Conservation (phyloP, 1,140 invertebrate genomes). For the Nebria ingens region DNA sequence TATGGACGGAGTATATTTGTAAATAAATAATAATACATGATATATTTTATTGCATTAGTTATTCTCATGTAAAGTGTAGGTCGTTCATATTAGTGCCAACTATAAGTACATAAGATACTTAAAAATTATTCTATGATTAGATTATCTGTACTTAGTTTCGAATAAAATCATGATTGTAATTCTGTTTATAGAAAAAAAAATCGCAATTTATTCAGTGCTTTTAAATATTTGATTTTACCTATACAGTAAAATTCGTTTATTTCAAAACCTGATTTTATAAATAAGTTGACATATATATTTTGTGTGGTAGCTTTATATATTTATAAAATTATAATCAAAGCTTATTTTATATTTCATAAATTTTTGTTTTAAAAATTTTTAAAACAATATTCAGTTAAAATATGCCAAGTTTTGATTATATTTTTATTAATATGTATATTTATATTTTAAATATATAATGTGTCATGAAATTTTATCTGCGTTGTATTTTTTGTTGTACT, state of each 20-base stretch:
- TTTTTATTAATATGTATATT: background rate
- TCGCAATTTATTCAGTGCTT: too few species aligned
- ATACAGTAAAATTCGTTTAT: too few species aligned
- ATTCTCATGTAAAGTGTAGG: too few species aligned
- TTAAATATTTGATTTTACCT: background rate
- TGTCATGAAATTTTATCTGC: constrained; percentile 5
- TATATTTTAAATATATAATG: constrained; percentile 4
- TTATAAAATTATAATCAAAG: background rate
- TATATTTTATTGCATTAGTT: too few species aligned
- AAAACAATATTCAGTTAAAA: background rate
- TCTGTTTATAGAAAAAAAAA: too few species aligned
- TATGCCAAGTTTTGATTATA: background rate
- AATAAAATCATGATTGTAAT: background rate
- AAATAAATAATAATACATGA: too few species aligned
- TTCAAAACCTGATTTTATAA: background rate
- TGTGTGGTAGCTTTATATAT: constrained; percentile 1
- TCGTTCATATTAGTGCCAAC: background rate
- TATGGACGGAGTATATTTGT: background rate
- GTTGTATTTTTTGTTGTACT: constrained; percentile 9
- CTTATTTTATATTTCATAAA: background rate
- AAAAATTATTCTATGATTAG: background rate
- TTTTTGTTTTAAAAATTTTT: too few species aligned
- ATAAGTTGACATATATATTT: background rate
- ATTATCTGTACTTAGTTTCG: background rate
- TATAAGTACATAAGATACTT: background rate